Evolutionary conservation across 1,140 invertebrate species (phyloP), one percentile per base, ranked within the genome.

Genomic region (Aphelenchoides besseyi): DNA sequence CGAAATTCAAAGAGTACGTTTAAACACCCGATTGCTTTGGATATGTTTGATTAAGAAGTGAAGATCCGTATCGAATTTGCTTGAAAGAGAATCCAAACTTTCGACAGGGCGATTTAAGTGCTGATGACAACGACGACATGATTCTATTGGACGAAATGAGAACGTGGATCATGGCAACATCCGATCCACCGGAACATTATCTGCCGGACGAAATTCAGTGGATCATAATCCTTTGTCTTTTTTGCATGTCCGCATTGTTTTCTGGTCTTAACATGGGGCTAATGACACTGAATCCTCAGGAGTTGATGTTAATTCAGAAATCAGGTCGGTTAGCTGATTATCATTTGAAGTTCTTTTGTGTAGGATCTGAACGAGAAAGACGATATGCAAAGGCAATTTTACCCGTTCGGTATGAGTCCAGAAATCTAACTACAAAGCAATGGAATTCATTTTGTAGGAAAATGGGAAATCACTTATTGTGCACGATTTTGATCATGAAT

Each of bases 201-300:
- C 74, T 80, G 73, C 79, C 79, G 2, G 78, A 83, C 29, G 74
- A 81, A 55, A 66, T 80, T 29, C 80, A 91, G 26, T 87, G 93
- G 30, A 75, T 89, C 0, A 88, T 95, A 18, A 91, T 97, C 67
- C 66, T 89, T 5, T 77, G 89, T 1, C 91, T 95, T 73, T 87
- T 98, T 16, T 87, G 86, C 54, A 90, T 97, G 71, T 97, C 95
- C 0, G 92, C 94, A 0, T 85, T 96, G 0, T 96, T 96, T 82
- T 95, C 93, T 35, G 96, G 96, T 1, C 87, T 99, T 2, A 99
- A 98, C 86, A 87, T 98, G 1, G 96, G 96, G 2, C 87, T 99
- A 9, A 97, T 99, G 95, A 90, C 95, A 0, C 86, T 98, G 80
- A 74, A 77, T 8, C 76, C 76, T n/a, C 80, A 85, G 12, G 80